Percentiles rank a stretch among this genome's conserved stretches.
These are phyloP conservation scores for Apamea crenata DNA, from an alignment of 2,888 invertebrate species.

Conservation along the genomic window DNA sequence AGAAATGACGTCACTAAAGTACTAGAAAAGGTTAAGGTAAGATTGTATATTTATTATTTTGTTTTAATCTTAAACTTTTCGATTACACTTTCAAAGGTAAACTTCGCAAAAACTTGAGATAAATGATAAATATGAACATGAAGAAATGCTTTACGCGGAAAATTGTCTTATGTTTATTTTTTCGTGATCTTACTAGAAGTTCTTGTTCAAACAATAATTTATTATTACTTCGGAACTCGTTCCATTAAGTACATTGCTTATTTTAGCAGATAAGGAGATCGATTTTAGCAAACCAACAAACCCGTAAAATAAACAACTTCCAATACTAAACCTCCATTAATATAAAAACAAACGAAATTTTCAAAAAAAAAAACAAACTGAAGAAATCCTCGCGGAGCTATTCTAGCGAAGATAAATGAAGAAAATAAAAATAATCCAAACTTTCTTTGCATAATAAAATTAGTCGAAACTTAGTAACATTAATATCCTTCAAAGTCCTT, in stretches of 20 bases:
- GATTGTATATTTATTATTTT: neutral
- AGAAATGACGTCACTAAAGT: slow-evolving; percentile 89
- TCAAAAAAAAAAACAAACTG: slow-evolving; percentile 24
- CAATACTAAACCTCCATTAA: slow-evolving; percentile 30
- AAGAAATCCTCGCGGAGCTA: slow-evolving; percentile 46
- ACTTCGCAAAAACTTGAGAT: neutral
- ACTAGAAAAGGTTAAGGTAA: slow-evolving; percentile 83
- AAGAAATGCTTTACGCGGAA: neutral
- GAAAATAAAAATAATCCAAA: slow-evolving; percentile 57
- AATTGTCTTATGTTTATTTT: neutral
- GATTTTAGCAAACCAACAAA: slow-evolving; percentile 30
- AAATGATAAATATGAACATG: neutral
- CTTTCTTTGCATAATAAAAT: slow-evolving; percentile 63
- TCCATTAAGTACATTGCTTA: neutral
- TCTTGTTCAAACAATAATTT: neutral
- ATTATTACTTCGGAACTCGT: neutral
- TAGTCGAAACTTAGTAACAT: slow-evolving; percentile 59
- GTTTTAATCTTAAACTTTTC: neutral
- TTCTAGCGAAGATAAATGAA: slow-evolving; percentile 58
- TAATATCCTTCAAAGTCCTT: slow-evolving; percentile 61
- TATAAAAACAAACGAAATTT: slow-evolving; percentile 11
- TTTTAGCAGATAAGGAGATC: neutral
- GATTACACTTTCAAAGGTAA: neutral
- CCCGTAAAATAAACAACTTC: slow-evolving; percentile 24
- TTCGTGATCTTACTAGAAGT: neutral